Evolutionary conservation across 2,113 vertebrate genomes (phyloP).

Genomic region (Hippocampus guttulatus): DNA sequence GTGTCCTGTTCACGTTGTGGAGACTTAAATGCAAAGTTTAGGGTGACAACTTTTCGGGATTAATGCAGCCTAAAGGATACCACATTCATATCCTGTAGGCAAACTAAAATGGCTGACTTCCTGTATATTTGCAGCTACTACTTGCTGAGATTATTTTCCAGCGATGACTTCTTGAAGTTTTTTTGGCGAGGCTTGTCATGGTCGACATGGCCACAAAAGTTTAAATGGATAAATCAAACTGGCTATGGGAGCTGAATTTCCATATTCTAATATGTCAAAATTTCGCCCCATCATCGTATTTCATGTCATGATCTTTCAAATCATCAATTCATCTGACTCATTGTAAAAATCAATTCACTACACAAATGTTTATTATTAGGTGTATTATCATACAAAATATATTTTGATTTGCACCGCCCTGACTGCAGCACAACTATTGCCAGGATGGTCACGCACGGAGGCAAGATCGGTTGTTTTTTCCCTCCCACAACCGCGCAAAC

Average conservation of each 20-base stretch:
- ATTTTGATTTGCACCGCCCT: no score
- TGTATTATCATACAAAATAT: no score
- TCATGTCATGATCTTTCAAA: no score
- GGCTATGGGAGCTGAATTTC: background rate
- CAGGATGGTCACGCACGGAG: no score
- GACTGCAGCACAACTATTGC: no score
- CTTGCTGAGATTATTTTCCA: background rate
- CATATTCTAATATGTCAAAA: background rate
- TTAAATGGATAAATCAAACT: background rate
- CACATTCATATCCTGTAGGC: background rate
- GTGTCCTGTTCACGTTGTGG: background rate
- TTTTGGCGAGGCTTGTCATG: background rate
- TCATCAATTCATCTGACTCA: no score
- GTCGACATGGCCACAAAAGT: background rate
- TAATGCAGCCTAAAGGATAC: background rate
- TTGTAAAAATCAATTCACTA: no score
- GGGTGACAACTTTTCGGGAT: background rate
- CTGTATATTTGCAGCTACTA: background rate
- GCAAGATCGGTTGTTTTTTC: no score
- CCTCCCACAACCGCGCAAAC: no score
- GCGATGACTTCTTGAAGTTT: background rate
- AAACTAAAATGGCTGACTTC: background rate
- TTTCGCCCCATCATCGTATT: no score
- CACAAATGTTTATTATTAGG: no score
- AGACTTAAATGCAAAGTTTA: background rate